Conservation (phyloP, 30 jellyfish, hydroid and myxozoan genomes). For the Catostylus mosaicus region DNA sequence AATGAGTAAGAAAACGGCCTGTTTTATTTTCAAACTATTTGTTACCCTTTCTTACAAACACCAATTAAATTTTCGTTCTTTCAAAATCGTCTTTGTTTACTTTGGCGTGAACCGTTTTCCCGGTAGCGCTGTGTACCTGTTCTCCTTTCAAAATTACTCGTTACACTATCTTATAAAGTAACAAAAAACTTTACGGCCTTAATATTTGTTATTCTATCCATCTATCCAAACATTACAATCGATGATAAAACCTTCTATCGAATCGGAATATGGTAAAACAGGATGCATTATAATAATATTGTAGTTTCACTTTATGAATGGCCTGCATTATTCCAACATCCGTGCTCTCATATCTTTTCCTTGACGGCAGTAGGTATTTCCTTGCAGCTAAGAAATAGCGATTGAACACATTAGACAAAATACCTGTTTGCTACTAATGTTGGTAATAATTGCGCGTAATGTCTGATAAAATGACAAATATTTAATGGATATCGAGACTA, state of each 20-base stretch:
- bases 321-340: conserved; percentile 18
- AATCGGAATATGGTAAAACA: conserved; percentile 11
- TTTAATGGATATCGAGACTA: neutral
- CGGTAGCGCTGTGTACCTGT: neutral
- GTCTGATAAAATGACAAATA: conserved; percentile 7
- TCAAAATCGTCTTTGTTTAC: too few relatives aligned
- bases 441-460: neutral
- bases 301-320: neutral
- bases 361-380: conserved; percentile 27
- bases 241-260: neutral
- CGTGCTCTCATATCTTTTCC: conserved; percentile 22
- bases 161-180: neutral
- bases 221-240: conserved; percentile 18
- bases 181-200: neutral
- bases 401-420: neutral
- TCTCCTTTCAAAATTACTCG: neutral
- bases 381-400: conserved; percentile 18
- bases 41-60: too few relatives aligned
- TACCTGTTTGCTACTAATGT: conserved; percentile 1
- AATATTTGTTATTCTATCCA: neutral
- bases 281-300: conserved; percentile 38
- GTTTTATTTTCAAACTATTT: too few relatives aligned
- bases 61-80: too few relatives aligned
- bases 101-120: too few relatives aligned
- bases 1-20: too few relatives aligned